Percentiles rank a stretch among this genome's conserved stretches.
Conservation (phyloP, 23 tunicate species). For the Ascidia mentula region DNA sequence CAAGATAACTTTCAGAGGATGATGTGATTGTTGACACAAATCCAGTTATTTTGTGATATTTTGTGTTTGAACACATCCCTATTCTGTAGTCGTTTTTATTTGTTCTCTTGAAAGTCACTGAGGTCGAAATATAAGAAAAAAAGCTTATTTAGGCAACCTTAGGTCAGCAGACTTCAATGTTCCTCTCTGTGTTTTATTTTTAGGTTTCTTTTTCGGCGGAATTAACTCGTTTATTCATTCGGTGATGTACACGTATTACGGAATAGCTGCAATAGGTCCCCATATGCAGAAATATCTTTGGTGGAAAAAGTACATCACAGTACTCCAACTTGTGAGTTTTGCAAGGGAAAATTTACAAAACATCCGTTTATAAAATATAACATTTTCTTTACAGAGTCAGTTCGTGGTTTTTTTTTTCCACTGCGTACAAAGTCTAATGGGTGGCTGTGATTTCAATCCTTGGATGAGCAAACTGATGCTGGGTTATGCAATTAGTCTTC, state of each 20-base stretch:
- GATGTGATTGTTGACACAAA: no score
- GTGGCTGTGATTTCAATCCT: slow-evolving; percentile 45
- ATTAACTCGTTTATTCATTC: slow-evolving; percentile 82
- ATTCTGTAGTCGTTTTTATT: no score
- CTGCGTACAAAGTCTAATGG: slow-evolving; percentile 40
- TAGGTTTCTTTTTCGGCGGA: slow-evolving; percentile 75
- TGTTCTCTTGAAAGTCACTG: no score
- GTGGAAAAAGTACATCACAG: slow-evolving; percentile 90
- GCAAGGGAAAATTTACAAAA: neutral
- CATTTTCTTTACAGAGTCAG: slow-evolving; percentile 73
- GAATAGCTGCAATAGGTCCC: slow-evolving; percentile 72
- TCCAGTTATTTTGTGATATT: no score
- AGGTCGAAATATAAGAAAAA: no score
- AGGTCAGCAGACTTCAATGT: no score
- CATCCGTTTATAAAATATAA: neutral
- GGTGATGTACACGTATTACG: slow-evolving; percentile 88
- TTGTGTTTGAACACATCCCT: no score
- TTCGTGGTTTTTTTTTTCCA: slow-evolving; percentile 66
- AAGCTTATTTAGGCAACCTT: no score
- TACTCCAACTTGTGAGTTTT: slow-evolving; percentile 76
- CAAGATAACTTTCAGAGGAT: no score
- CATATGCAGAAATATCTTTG: slow-evolving; percentile 73
- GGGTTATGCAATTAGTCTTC: slow-evolving; percentile 58
- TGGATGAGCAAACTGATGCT: slow-evolving; percentile 51
- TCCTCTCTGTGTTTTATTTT: no score